Conservation (phyloP, 2,888 invertebrate genomes). For the Drosophila tanythrix region DNA sequence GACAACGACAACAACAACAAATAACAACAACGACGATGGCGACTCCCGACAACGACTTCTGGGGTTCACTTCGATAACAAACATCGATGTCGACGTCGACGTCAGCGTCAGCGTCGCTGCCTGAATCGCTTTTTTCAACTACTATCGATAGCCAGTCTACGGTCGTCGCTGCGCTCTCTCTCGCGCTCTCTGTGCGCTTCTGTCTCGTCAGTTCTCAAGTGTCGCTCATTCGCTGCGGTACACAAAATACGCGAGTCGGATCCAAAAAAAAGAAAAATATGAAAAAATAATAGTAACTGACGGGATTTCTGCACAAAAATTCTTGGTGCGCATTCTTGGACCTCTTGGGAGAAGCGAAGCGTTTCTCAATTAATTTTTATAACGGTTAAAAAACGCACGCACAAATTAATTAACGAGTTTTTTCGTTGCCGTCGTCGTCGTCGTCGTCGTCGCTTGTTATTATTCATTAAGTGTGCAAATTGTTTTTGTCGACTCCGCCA, state of each 20-base stretch:
- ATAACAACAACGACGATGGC: slow-evolving; percentile 20
- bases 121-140: slow-evolving; percentile 39
- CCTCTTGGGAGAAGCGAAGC: slow-evolving; percentile 20
- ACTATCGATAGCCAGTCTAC: slow-evolving; percentile 66
- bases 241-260: slow-evolving; percentile 21
- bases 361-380: slow-evolving; percentile 47
- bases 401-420: slow-evolving; percentile 34
- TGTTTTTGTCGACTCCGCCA: slow-evolving; percentile 51
- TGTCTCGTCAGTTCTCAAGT: slow-evolving; percentile 58
- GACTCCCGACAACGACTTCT: slow-evolving; percentile 34
- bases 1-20: slow-evolving; percentile 40
- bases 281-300: neutral
- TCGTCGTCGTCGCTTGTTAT: slow-evolving; percentile 26
- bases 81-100: slow-evolving; percentile 2
- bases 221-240: slow-evolving; percentile 67
- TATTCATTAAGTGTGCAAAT: slow-evolving; percentile 69
- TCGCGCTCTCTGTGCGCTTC: slow-evolving; percentile 13
- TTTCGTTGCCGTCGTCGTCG: neutral
- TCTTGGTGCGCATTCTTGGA: slow-evolving; percentile 29
- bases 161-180: slow-evolving; percentile 41
- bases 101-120: neutral
- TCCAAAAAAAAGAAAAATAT: slow-evolving; percentile 2
- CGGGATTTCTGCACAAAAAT: slow-evolving; percentile 5
- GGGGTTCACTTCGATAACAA: slow-evolving; percentile 65
- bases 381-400: slow-evolving; percentile 38